Evolutionary conservation across 2,113 vertebrate genomes (phyloP).

Genomic region (Cairina moschata): DNA sequence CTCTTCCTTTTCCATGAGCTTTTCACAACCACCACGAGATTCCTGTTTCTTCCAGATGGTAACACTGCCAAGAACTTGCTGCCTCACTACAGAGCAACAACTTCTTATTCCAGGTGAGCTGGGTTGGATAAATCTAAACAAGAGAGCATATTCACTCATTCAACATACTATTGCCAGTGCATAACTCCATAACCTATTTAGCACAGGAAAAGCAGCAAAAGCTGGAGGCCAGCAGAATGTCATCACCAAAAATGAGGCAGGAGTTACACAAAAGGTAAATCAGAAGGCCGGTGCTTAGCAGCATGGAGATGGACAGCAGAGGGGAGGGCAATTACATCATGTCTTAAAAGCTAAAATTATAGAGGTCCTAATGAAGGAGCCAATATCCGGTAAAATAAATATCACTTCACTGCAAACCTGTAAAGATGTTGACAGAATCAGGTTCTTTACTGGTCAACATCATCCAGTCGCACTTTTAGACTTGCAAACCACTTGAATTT

Average conservation of each 20-base stretch:
- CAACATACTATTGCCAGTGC: not conserved
- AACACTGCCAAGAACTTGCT: not conserved
- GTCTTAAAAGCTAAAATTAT: not conserved
- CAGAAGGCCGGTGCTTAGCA: not conserved
- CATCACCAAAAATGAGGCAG: not conserved
- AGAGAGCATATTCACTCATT: not conserved
- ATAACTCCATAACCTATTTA: not conserved
- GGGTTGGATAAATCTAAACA: not conserved
- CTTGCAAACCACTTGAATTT: not conserved
- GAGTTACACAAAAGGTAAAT: not conserved
- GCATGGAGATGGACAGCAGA: not conserved
- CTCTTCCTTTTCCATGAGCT: not conserved
- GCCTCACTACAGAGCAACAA: rapidly evolving
- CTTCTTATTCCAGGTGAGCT: not conserved
- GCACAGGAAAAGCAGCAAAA: not conserved
- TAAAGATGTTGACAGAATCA: not conserved
- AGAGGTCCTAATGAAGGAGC: not conserved
- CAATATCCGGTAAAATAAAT: not conserved
- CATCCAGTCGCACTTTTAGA: not conserved
- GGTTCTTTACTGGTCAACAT: not conserved
- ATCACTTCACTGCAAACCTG: not conserved
- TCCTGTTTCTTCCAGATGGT: not conserved
- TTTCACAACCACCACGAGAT: not conserved
- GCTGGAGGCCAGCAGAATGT: not conserved
- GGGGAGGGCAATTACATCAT: not conserved